Conservation (phyloP, 2,888 invertebrate genomes). For the Eumerus sabulonum region DNA sequence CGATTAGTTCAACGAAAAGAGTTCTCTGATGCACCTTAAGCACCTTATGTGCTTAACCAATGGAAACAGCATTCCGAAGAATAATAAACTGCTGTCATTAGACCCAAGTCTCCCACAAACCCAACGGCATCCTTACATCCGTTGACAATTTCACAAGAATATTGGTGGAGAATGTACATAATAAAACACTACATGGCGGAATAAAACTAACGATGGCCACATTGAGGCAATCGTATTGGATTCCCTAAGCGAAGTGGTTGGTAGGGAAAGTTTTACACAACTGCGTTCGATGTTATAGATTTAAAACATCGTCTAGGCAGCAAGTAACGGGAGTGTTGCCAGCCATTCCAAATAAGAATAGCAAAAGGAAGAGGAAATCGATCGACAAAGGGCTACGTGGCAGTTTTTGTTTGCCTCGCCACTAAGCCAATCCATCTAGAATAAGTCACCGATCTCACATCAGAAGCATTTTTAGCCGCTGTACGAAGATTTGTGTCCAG, state of each 20-base stretch:
- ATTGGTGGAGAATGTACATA: slow-evolving; percentile 7
- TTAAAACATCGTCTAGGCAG: too few species aligned
- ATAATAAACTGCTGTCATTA: neutral
- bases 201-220: too few species aligned
- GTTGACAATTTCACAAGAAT: neutral
- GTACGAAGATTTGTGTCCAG: slow-evolving; percentile 11
- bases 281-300: too few species aligned
- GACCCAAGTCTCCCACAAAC: slow-evolving; percentile 8
- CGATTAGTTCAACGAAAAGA: too few species aligned
- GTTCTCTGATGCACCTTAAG: too few species aligned
- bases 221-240: too few species aligned
- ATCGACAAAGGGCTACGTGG: neutral
- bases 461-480: neutral
- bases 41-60: too few species aligned
- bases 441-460: slow-evolving; percentile 5
- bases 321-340: neutral
- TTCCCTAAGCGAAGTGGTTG: too few species aligned
- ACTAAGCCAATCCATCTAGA: slow-evolving; percentile 5
- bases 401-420: slow-evolving; percentile 2
- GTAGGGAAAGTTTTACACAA: too few species aligned
- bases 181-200: too few species aligned
- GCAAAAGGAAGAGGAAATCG: slow-evolving; percentile 4
- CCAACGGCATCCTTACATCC: slow-evolving; percentile 5
- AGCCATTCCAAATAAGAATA: slow-evolving; percentile 8
- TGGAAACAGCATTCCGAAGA: too few species aligned